Base-by-base conservation (phyloP, 2,113 vertebrate genomes). In the Cromileptes altivelis region DNA sequence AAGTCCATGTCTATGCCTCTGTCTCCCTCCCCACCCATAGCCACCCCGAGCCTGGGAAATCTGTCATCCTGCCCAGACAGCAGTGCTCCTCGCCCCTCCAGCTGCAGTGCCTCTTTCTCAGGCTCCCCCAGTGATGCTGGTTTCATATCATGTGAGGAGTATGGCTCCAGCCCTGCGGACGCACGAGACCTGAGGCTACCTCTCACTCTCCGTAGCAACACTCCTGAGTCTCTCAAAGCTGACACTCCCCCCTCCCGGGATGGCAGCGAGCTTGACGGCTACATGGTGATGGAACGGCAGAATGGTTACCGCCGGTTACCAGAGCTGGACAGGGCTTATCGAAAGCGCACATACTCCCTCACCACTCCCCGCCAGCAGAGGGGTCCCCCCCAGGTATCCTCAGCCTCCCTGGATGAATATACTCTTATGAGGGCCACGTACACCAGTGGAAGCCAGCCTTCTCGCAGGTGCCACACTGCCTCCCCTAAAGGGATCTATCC, bases 111-210 rank as follows among this genome's bases (percentile, higher is more conserved):
- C 72, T 99, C 98, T 1, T 96, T 96, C 47, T 97, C 98, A 0
- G 98, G 97, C 79, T 99, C 98, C 21, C 98, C 98, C 23, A 98
- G 96, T 50, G 98, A 99, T 42, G 96, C 96, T 0, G 97, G 97
- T 4, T 99, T 99, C 80, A 97, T 98, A 94, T 98, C 98, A 3
- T 96, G 97, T 61, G 98, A 99, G 47, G 98, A 99, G 85, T 98
- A 96, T 6, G 96, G 97, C 75, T 99, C 97, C 15, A 99, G 98
- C 84, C 97, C 98, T 0, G 96, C 95, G 0, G 97, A 97, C 0
- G 91, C 95, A 10, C 94, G 84, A 87, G 96, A 85, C 93, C 94
- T 92, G 88, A 95, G 85, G 72, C 70, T 94, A 57, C 25, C 85
- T 0, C 93, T 94, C 25, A 95, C 96, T 77, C 96, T 96, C 80